These are phyloP conservation scores for Chymomyza fuscimana DNA, from an alignment of 2,888 invertebrate species.

Conservation along the genomic window DNA sequence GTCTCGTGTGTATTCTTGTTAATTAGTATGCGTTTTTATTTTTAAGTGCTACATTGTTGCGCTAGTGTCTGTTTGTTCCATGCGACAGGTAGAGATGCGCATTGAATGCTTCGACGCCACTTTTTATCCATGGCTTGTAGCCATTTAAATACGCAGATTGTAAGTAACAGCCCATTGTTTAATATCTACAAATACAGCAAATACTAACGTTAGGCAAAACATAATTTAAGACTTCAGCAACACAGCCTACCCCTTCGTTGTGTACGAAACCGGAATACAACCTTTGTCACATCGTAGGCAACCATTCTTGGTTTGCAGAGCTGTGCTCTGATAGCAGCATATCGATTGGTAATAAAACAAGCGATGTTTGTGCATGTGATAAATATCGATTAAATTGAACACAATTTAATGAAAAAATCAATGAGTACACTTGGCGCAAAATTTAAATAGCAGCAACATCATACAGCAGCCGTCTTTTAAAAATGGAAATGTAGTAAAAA, in stretches of 20 bases:
- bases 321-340: neutral
- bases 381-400: neutral
- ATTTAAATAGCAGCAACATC: too few relatives aligned
- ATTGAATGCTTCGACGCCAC: constrained; percentile 51
- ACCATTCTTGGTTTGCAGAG: too few relatives aligned
- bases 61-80: constrained; percentile 21
- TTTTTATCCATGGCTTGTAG: constrained; percentile 61
- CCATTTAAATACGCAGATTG: constrained; percentile 86
- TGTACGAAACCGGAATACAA: constrained; percentile 80
- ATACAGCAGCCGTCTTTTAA: too few relatives aligned
- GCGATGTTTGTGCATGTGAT: neutral
- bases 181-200: too few relatives aligned
- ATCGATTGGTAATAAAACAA: neutral
- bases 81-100: too few relatives aligned
- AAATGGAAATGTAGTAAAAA: too few relatives aligned
- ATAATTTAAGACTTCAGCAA: constrained; percentile 46
- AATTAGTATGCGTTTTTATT: constrained; percentile 50
- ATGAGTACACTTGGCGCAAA: too few relatives aligned
- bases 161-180: constrained; percentile 94
- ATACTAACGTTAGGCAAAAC: constrained; percentile 42
- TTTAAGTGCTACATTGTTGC: constrained; percentile 28
- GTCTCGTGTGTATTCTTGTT: constrained; percentile 97
- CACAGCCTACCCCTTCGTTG: constrained; percentile 77
- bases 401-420: too few relatives aligned
- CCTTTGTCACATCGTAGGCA: constrained; percentile 52